phyloP scores from a whole-genome alignment of 2,113 vertebrate genomes.

The Xiphorhynchus elegans region DNA sequence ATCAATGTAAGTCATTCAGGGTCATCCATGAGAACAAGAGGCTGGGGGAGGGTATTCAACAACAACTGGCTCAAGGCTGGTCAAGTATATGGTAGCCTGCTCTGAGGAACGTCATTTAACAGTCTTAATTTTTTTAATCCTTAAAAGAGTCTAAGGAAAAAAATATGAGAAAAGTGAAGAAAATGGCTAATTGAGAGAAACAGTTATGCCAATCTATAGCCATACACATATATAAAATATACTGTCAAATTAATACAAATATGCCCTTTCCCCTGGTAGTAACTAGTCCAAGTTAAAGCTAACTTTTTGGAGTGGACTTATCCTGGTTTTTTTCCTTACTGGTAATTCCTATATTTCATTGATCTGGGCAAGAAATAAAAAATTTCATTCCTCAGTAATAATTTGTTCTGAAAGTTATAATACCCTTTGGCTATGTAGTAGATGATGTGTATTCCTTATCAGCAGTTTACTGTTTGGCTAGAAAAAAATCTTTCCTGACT shows the following conservation, averaged over 20 bases:
- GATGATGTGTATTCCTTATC: background rate
- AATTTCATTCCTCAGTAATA: background rate
- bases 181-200: background rate
- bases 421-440: background rate
- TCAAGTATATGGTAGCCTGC: background rate
- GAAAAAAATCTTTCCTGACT: background rate
- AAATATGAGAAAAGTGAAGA: background rate
- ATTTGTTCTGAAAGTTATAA: background rate
- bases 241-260: background rate
- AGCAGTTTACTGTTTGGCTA: background rate
- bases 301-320: background rate
- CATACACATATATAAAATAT: background rate
- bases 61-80: background rate
- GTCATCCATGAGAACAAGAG: background rate
- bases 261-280: background rate
- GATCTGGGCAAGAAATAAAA: background rate
- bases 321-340: background rate
- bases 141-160: background rate
- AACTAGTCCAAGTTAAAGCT: background rate
- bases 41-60: background rate
- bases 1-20: background rate
- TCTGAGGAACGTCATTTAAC: background rate
- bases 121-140: background rate
- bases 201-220: background rate
- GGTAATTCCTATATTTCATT: background rate